Evolutionary conservation across 2,888 invertebrate genomes (phyloP).

Genomic region (Rhagophthalmus giganteus): DNA sequence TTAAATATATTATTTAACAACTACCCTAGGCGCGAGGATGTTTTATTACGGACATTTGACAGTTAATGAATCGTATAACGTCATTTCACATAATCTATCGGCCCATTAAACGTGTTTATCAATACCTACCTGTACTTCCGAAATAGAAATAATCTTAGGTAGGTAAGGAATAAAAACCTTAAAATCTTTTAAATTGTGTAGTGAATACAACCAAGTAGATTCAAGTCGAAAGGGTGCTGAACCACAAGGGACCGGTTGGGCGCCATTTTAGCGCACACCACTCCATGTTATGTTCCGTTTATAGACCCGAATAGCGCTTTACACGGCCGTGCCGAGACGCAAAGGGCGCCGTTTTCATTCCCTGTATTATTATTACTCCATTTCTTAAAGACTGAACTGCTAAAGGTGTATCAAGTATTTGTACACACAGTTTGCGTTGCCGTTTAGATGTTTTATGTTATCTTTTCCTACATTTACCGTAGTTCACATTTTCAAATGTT

Average conservation of each 20-base stretch:
- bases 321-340: slow-evolving; percentile 53
- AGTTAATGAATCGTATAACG: too few relatives aligned
- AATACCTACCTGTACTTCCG: too few relatives aligned
- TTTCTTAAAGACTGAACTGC: slow-evolving; percentile 41
- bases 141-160: too few relatives aligned
- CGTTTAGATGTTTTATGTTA: slow-evolving; percentile 13
- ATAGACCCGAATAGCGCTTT: slow-evolving; percentile 54
- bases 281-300: slow-evolving; percentile 53
- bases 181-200: slow-evolving; percentile 23
- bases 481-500: too few relatives aligned
- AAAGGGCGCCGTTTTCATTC: slow-evolving; percentile 54
- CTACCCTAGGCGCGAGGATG: too few relatives aligned
- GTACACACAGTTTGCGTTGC: slow-evolving; percentile 24
- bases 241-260: slow-evolving; percentile 48
- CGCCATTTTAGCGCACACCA: slow-evolving; percentile 48
- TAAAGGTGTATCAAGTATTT: slow-evolving; percentile 32
- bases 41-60: too few relatives aligned
- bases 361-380: slow-evolving; percentile 51
- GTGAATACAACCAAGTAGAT: slow-evolving; percentile 20
- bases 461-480: slow-evolving; percentile 2
- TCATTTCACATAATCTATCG: too few relatives aligned
- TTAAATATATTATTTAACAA: slow-evolving; percentile 1
- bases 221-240: slow-evolving; percentile 40
- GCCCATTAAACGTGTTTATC: too few relatives aligned
- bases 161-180: slow-evolving; percentile 10